Percentiles rank a stretch among this genome's conserved stretches.
Conservation (phyloP, 2,113 vertebrate genomes). For the Sylvilagus bachmani region DNA sequence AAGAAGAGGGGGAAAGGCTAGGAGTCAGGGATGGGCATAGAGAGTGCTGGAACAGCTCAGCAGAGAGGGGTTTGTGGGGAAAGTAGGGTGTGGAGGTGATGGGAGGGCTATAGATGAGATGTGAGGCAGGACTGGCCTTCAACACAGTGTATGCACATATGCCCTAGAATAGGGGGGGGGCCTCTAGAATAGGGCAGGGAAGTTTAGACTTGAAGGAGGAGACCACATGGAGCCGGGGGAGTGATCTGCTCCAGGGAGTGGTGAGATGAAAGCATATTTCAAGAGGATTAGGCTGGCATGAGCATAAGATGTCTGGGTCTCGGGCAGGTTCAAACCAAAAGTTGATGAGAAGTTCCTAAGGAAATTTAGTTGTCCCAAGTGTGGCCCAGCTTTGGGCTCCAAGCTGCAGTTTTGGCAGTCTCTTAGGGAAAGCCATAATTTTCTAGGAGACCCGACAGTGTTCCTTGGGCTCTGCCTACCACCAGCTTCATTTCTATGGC, state of each 20-base stretch:
- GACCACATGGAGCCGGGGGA: not conserved
- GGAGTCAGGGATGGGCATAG: not conserved
- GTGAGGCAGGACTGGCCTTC: not conserved
- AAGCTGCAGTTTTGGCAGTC: not conserved
- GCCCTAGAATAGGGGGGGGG: too few species aligned
- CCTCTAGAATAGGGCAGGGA: not conserved
- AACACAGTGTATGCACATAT: too few species aligned
- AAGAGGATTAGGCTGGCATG: slow-evolving; percentile 54
- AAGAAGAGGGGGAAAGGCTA: not conserved
- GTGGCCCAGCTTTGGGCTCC: not conserved
- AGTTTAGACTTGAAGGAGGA: slow-evolving; percentile 59
- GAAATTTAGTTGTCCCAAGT: not conserved
- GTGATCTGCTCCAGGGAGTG: slow-evolving; percentile 3
- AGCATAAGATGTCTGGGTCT: not conserved
- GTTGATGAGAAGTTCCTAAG: not conserved
- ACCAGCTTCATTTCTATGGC: not conserved
- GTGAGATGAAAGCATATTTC: slow-evolving; percentile 54
- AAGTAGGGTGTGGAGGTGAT: not conserved
- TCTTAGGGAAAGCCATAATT: not conserved
- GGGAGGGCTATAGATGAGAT: too few species aligned
- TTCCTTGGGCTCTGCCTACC: not conserved
- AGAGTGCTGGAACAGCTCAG: not conserved
- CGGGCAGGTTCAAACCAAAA: slow-evolving; percentile 61
- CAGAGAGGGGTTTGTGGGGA: not conserved
- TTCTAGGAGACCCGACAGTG: too few species aligned